Base-by-base conservation (phyloP, 2,888 invertebrate species). In the Linnaemya tessellans region DNA sequence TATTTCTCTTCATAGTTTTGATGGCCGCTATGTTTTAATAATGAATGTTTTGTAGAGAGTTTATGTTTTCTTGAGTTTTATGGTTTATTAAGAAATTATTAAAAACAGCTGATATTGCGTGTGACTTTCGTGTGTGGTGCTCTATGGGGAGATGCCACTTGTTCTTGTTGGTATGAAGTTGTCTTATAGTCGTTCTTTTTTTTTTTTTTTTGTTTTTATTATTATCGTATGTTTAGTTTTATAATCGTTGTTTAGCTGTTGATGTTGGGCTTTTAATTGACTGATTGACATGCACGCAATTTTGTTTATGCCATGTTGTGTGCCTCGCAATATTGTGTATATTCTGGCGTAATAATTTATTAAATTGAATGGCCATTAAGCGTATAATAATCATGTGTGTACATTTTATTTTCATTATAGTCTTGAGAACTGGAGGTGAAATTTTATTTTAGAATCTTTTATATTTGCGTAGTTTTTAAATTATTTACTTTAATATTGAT, bases 31-130 rank as follows among this genome's bases (percentile, higher is more conserved):
- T 35, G 35, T 56, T 68, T 25, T 25, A 49, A 35, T 35, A 15
- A 38, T 38, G 20, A 18, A 10, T 51, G n/a, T n/a, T 54, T 54
- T 3, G 22, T 49, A 4, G 4, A n/a, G 2, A 3, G 30, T 30
- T 49, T 49, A 7, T 49, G 46, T n/a, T 49, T 49, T n/a, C n/a
- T n/a, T 8, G n/a, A n/a, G 5, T 70, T 82, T 71, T 58, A 60
- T 56, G 54, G 18, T 35, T 70, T 75, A 70, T 71, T 70, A 64
- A 79, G 74, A 71, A 74, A 65, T 71, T 7, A 54, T 22, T 38
- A 38, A 54, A 18, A 22, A 78, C 73, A 80, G 75, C 75, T 80
- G 75, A 84, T 71, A 64, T 75, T 80, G 84, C 79, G 74, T 84
- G 84, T 70, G 67, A 70, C 46, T 60, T 77, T 75, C 74, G 35